These are phyloP conservation scores for Timema cristinae DNA, from an alignment of 2,888 invertebrate species.

Conservation along the genomic window DNA sequence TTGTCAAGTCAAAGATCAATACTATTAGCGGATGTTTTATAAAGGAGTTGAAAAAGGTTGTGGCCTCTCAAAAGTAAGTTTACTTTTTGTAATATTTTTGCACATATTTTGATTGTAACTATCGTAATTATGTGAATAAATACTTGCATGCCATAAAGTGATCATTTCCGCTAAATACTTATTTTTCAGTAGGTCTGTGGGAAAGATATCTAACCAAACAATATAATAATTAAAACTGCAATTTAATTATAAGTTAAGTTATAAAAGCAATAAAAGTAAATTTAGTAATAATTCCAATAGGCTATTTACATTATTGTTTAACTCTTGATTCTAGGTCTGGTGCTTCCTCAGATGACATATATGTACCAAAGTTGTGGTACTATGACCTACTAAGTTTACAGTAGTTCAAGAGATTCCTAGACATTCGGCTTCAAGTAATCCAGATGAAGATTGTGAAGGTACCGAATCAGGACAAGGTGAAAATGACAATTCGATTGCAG, in stretches of 20 bases:
- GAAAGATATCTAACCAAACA: background rate
- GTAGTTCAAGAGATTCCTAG: too few relatives aligned
- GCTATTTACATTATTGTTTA: background rate
- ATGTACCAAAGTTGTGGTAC: background rate
- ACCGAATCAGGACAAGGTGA: too few relatives aligned
- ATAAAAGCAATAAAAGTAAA: background rate
- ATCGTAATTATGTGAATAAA: background rate
- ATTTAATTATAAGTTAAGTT: too few relatives aligned
- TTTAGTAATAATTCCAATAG: background rate
- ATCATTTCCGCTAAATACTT: too few relatives aligned
- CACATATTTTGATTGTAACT: background rate
- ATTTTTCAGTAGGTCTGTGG: too few relatives aligned
- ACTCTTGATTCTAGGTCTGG: background rate
- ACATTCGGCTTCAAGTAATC: too few relatives aligned
- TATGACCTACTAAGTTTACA: background rate
- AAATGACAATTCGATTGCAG: too few relatives aligned
- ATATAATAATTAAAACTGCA: background rate
- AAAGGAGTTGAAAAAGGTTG: slow-evolving; percentile 3
- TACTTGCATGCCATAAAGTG: background rate
- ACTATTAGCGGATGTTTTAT: background rate
- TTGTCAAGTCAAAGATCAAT: background rate
- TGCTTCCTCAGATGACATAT: background rate
- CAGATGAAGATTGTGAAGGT: too few relatives aligned
- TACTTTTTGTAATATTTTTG: too few relatives aligned
- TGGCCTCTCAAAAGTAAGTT: background rate